phyloP scores from a whole-genome alignment of 2,888 invertebrate genomes.

The Automeris io region DNA sequence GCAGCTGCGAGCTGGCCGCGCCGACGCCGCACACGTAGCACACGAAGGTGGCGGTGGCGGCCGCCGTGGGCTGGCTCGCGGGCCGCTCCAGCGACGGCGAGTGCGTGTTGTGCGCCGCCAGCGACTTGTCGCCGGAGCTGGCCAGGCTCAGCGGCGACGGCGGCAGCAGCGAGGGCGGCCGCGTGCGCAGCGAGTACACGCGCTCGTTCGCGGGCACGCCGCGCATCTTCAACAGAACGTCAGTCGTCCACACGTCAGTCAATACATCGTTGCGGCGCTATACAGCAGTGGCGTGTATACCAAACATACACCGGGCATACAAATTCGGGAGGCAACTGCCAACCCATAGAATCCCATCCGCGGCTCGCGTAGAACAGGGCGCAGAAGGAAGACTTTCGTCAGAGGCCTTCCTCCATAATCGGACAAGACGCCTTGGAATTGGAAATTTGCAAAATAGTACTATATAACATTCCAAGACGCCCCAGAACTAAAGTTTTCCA shows the following conservation, averaged over 20 bases:
- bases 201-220: conserved; percentile 86
- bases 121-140: conserved; percentile 63
- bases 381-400: no score
- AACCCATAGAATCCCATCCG: no score
- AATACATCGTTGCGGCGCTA: no score
- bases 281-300: no score
- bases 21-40: conserved; percentile 93
- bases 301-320: no score
- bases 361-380: no score
- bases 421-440: no score
- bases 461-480: no score
- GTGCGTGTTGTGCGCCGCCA: conserved; percentile 47
- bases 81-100: conserved; percentile 50
- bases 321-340: no score
- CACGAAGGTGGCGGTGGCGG: conserved; percentile 79
- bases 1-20: conserved; percentile 86
- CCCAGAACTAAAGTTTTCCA: no score
- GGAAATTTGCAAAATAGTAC: no score
- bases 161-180: conserved; percentile 78
- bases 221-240: conserved; percentile 68
- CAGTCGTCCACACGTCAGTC: neutral
- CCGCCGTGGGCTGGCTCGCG: conserved; percentile 34
- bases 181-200: conserved; percentile 87
- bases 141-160: conserved; percentile 68
- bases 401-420: no score